Evolutionary conservation across 2,113 vertebrate species (phyloP).

Genomic region (Sciurus niger): DNA sequence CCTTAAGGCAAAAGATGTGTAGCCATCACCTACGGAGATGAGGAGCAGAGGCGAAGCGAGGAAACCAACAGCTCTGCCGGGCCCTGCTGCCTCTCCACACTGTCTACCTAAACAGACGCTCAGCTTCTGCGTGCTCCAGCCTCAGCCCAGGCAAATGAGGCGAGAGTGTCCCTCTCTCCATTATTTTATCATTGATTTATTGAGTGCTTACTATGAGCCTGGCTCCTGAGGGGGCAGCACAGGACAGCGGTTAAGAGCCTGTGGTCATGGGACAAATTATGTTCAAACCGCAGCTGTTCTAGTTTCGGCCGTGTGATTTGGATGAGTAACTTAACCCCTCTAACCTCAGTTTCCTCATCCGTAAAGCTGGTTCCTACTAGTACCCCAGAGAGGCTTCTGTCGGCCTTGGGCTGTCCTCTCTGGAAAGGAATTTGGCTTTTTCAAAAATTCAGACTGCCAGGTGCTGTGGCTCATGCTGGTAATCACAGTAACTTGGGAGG

Average conservation of each 20-base stretch:
- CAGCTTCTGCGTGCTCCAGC: background rate
- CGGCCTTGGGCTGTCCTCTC: background rate
- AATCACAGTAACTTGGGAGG: too few species aligned
- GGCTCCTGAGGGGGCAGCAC: background rate
- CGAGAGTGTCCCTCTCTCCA: background rate
- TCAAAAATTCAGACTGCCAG: background rate
- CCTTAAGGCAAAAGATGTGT: background rate
- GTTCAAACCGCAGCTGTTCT: background rate
- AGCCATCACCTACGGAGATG: background rate
- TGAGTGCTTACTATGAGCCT: background rate
- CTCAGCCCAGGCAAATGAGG: background rate
- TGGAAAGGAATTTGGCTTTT: constrained; percentile 6
- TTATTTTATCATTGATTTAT: background rate
- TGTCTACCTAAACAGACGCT: background rate
- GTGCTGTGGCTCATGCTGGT: too few species aligned
- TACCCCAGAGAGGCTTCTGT: background rate
- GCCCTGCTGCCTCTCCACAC: background rate
- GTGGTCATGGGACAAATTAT: background rate
- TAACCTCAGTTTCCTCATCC: background rate
- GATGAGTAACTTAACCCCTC: background rate
- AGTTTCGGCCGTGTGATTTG: background rate
- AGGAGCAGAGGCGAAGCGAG: too few species aligned
- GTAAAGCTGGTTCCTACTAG: background rate
- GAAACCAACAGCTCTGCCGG: background rate
- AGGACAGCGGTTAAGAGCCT: background rate